Evolutionary conservation across 2,797 vertebrate species (phyloP), one percentile per base, ranked within the genome.

Genomic region (Percopsis omiscomaycus): DNA sequence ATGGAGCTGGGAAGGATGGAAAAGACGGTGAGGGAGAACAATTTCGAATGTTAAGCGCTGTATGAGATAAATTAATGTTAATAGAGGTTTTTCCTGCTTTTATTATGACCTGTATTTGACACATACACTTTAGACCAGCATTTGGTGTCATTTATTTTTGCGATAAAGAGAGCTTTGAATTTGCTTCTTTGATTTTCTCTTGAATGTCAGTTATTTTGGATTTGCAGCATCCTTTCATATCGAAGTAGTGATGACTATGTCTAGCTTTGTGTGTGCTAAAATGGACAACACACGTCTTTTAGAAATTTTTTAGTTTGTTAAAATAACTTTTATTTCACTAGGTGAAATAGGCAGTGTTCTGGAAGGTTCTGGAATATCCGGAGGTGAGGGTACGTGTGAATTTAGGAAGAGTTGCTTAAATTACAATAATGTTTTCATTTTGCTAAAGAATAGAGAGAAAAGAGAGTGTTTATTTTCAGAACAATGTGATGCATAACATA

Each of bases 301-400:
- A 22, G 22, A 22, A 22, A 22, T 22, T 22, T 22, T 22, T 22
- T 22, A 22, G 1, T 22, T 22, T 22, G 22, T 22, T 37, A 37
- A 37, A 37, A 2, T 37, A 6, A 37, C 32, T 37, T 5, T 37
- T 5, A 63, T 27, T 69, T 48, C 47, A n/a, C 56, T 74, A 89
- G 89, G 85, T 78, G 91, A 92, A 65, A 72, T 64, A 37, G 32
- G 32, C n/a, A 79, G 78, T 71, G 78, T 85, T 60, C 75, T 89
- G 63, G 92, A 93, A 46, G 92, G 91, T 12, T 92, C 91, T 73
- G 91, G 91, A 75, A 85, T 81, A 73, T 83, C 90, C 61, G 86
- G 72, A 80, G 84, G 81, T 81, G 92, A 91, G 78, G 89, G 90
- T 92, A 66, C 59, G 78, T 84, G 72, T 65, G 62, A 59, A 61